These are phyloP conservation scores for Pentamera pediparva DNA, from an alignment of 53 echinoderm and acorn worm genomes.

Conservation along the genomic window DNA sequence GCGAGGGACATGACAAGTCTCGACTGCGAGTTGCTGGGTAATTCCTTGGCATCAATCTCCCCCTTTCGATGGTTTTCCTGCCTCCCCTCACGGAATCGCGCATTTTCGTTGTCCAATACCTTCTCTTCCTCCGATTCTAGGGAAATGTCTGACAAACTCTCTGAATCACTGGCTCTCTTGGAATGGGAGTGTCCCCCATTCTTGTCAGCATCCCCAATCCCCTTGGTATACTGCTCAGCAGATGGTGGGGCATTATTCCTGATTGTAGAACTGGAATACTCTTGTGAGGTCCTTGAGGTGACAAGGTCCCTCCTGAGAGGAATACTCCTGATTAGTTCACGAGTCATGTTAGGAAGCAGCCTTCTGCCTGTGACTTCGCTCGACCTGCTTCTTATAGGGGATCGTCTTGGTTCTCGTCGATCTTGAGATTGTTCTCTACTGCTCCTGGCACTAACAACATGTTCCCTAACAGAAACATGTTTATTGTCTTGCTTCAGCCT, in stretches of 20 bases:
- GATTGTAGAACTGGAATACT: neutral
- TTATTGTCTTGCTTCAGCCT: neutral
- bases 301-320: neutral
- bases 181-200: neutral
- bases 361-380: neutral
- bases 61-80: neutral
- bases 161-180: constrained; percentile 16
- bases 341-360: neutral
- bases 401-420: neutral
- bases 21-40: constrained; percentile 16
- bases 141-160: constrained; percentile 32
- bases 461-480: neutral
- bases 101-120: constrained; percentile 11
- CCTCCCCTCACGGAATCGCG: constrained; percentile 14
- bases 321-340: neutral
- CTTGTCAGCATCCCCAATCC: neutral
- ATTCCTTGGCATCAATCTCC: neutral
- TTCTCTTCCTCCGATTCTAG: constrained; percentile 22
- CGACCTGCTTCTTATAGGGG: neutral
- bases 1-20: constrained; percentile 21
- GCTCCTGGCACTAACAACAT: neutral
- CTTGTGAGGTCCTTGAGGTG: no score
- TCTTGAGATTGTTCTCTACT: no score
- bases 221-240: neutral
- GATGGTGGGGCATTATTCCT: neutral